These are phyloP conservation scores for Diarsia rubi DNA, from an alignment of 2,888 invertebrate species.

Conservation along the genomic window DNA sequence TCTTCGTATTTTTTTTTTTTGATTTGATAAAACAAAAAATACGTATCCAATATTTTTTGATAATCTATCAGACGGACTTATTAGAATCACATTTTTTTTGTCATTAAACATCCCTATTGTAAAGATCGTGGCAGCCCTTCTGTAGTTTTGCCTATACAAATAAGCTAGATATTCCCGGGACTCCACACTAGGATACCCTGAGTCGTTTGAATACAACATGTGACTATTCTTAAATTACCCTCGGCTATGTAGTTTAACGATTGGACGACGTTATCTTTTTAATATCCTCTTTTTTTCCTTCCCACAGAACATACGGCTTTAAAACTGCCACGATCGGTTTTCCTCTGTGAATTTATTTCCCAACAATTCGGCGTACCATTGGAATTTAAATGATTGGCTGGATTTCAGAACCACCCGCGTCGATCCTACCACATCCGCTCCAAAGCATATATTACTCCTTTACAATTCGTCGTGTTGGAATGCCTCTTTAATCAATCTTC, in stretches of 20 bases:
- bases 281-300: neutral
- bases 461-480: slow-evolving; percentile 16
- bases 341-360: slow-evolving; percentile 34
- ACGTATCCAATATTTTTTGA: too few relatives aligned
- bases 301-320: slow-evolving; percentile 14
- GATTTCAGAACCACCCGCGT: slow-evolving; percentile 40
- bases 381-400: slow-evolving; percentile 50
- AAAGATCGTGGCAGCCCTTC: too few relatives aligned
- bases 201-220: neutral
- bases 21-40: too few relatives aligned
- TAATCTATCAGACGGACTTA: too few relatives aligned
- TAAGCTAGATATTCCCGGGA: too few relatives aligned
- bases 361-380: slow-evolving; percentile 31
- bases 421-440: slow-evolving; percentile 36
- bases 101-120: too few relatives aligned
- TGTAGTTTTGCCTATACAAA: neutral
- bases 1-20: too few relatives aligned
- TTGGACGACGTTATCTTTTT: neutral
- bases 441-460: slow-evolving; percentile 42
- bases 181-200: neutral
- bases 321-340: slow-evolving; percentile 19
- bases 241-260: neutral
- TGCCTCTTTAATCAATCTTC: slow-evolving; percentile 44
- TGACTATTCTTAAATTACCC: neutral
- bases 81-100: too few relatives aligned